Percentiles rank a stretch among this genome's conserved stretches.
Evolutionary conservation across 2,113 vertebrate genomes (phyloP).

Genomic region (Xerus inauris): DNA sequence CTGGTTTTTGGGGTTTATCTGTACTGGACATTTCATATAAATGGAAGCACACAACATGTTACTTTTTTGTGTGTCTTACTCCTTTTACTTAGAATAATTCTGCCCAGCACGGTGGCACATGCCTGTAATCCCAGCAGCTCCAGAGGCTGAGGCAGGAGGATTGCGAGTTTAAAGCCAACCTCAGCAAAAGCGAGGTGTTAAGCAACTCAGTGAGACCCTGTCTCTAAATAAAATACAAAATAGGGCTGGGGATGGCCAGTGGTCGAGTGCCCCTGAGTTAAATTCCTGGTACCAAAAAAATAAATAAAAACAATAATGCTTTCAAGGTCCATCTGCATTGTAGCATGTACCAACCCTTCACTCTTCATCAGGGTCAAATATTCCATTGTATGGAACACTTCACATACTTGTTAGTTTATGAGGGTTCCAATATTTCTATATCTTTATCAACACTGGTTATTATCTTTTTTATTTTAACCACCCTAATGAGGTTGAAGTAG

Average conservation of each 20-base stretch:
- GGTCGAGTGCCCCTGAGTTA: too few relatives aligned
- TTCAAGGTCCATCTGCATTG: neutral
- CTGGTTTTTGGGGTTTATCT: neutral
- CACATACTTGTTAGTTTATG: neutral
- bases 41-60: neutral
- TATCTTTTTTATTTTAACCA: neutral
- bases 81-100: neutral
- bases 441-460: neutral
- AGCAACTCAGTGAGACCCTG: too few relatives aligned
- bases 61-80: neutral
- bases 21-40: neutral
- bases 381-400: neutral
- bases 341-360: neutral
- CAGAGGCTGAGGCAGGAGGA: too few relatives aligned
- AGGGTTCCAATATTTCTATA: neutral
- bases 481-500: neutral
- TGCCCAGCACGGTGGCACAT: neutral
- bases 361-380: neutral
- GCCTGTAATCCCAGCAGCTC: too few relatives aligned
- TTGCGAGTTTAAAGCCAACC: too few relatives aligned
- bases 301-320: neutral
- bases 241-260: too few relatives aligned
- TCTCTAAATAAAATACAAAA: too few relatives aligned
- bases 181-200: too few relatives aligned
- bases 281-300: too few relatives aligned